Base-by-base conservation (phyloP, 2,113 vertebrate species). In the Cyphomyrus plagiostoma region DNA sequence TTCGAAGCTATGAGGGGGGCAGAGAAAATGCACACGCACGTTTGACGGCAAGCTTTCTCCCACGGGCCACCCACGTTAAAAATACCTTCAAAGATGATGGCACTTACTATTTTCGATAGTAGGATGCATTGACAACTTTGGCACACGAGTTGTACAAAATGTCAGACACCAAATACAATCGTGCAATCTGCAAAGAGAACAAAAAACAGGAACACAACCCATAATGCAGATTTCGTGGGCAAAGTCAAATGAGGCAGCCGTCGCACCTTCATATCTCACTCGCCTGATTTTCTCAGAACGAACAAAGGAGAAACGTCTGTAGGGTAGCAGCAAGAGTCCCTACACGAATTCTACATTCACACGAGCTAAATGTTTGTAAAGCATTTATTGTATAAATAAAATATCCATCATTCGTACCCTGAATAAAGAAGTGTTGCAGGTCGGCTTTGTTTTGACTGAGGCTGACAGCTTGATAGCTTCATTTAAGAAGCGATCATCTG, bases 81-180 rank as follows among this genome's bases (percentile, higher is more conserved):
- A 48, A 88, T 50, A 46, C 1, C 21, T n/a, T 46, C 9, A 21
- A 45, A 11, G n/a, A 53, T 39, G n/a, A 9, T 35, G 50, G 8
- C 48, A 80, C 95, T 95, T 94, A 96, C 96, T 94, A 96, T 96
- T 97, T 97, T 30, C 96, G 93, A 91, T 96, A 97, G 93, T 97
- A 96, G 5, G 96, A 96, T 3, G 96, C 96, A 74, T 96, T 95
- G 3, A 95, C 93, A 35, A 96, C 96, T 95, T 97, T 97, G 92
- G 96, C 96, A 92, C 95, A 96, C 0, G 96, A 97, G 92, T 97
- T 97, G 93, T 96, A 94, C 77, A 97, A 92, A 86, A 97, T 93
- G 89, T 97, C 96, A 0, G 96, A 97, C 66, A 96, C 95, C 0
- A 97, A 94, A 89, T 96, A 97, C 50, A 97, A 92, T 89, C 95